Evolutionary conservation across 2,888 invertebrate species (phyloP), one percentile per base, ranked within the genome.

Genomic region (Polydrusus pterygomalis): DNA sequence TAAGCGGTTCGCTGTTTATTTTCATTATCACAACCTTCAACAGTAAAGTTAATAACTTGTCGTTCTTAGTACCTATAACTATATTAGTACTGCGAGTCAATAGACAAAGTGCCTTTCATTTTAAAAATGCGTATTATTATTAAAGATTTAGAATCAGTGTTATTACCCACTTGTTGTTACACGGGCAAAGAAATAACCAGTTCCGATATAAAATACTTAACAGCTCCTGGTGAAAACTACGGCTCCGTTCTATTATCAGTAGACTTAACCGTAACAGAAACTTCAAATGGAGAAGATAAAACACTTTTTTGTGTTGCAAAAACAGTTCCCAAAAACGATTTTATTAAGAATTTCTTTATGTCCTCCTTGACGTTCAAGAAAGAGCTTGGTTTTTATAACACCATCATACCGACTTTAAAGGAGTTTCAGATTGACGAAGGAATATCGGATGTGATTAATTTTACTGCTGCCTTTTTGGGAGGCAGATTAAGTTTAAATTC

Each of bases 181-280:
- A n/a, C 69, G 15, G 58, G 70, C n/a, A n/a, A 62, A n/a, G 54
- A 64, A 54, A 70, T 75, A 30, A 17, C 54, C 64, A 63, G 25
- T 6, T 2, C 15, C 43, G 64, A 75, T 38, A 49, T 65, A 34
- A 63, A 69, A 45, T 25, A 30, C 13, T 82, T 89, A 34, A 89
- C 89, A n/a, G 89, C 89, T 17, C 88, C 89, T 0, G 91, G 91
- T 0, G 91, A 91, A 79, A 91, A 91, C 81, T 91, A 90, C 82
- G 91, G 91, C 0, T 91, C 91, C 80, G 85, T 89, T 0, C 90
- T 91, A 84, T 80, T 91, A 0, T 85, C 87, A 3, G 79, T 85
- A 1, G 84, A 85, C 62, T 79, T 87, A 0, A 84, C 82, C 60
- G 77, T 89, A 11, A 86, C 87, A 74, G 68, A 77, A 58, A 60